Conservation (phyloP, 1,140 invertebrate genomes). For the Galleria mellonella region DNA sequence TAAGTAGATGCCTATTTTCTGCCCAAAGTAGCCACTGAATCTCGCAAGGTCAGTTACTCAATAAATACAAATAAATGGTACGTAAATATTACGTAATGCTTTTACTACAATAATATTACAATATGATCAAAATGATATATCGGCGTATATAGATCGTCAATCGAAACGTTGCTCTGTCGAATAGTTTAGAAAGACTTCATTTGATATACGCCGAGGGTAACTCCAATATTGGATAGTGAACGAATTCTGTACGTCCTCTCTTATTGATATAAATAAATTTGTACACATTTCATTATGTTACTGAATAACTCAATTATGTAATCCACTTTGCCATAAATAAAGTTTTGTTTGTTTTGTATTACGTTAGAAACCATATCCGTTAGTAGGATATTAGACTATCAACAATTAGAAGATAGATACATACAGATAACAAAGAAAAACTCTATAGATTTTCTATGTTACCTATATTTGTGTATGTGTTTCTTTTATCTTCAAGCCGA, state of each 20-base stretch:
- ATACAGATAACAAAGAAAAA: too few species aligned
- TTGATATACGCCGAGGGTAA: constrained; percentile 57
- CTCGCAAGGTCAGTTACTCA: too few species aligned
- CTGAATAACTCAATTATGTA: constrained; percentile 35
- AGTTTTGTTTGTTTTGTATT: too few species aligned
- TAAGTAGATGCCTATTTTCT: too few species aligned
- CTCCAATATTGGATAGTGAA: constrained; percentile 39
- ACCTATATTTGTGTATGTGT: too few species aligned
- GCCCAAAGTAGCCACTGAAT: too few species aligned
- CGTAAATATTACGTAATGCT: neutral
- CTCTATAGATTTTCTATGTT: too few species aligned
- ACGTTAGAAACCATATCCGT: too few species aligned
- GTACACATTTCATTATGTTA: constrained; percentile 38
- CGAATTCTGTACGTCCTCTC: constrained; percentile 26
- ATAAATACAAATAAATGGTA: too few species aligned
- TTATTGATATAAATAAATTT: constrained; percentile 40
- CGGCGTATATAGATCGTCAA: constrained; percentile 45
- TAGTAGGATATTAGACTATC: too few species aligned
- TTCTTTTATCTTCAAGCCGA: too few species aligned
- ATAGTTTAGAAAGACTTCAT: constrained; percentile 70
- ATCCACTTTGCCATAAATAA: neutral
- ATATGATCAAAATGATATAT: constrained; percentile 34
- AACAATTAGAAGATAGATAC: too few species aligned
- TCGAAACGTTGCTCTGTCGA: constrained; percentile 52
- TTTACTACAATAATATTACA: neutral